Evolutionary conservation across 2,888 invertebrate genomes (phyloP), one percentile per base, ranked within the genome.

Genomic region (Baronia brevicornis): DNA sequence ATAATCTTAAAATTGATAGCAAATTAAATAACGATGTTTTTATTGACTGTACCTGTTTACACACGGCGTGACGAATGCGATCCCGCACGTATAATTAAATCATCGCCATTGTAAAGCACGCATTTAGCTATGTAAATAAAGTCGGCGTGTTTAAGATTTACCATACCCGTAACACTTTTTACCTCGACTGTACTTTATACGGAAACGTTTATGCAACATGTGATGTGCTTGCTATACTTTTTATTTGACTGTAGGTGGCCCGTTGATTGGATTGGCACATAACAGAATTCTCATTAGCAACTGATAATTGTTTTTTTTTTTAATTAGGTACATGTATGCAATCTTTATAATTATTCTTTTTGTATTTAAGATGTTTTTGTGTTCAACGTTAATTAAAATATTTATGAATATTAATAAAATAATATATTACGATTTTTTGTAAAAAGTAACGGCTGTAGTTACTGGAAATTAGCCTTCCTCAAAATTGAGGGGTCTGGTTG

Each of bases 61-160:
- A 33, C 35, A 37, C 34, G 20, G 42, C 43, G 39, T 41, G 41
- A 44, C 40, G 41, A 13, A 33, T 26, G 30, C 29, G 28, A 26
- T 33, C 19, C n/a, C 36, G 29, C 34, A 28, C 22, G 17, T 28
- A 49, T 66, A 66, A 71, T 69, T 66, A 66, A 70, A 71, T 70
- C 63, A 67, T 67, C 54, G 60, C 58, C 46, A 57, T 60, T 64
- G 59, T 58, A 44, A 54, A 45, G 36, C 36, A 36, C 45, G 44
- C 56, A 60, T 54, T 63, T 54, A 51, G 43, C 44, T 57, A 55
- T 60, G 61, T 62, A 61, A 67, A 65, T 61, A 54, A 46, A 36
- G 30, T 25, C 41, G 38, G 44, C 36, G 43, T 43, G 43, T 47
- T 44, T 44, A 44, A 46, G 35, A 47, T 48, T 42, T 44, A 46